Evolutionary conservation across 2,797 vertebrate species (phyloP).

Genomic region (Crocodylus rhombifer): DNA sequence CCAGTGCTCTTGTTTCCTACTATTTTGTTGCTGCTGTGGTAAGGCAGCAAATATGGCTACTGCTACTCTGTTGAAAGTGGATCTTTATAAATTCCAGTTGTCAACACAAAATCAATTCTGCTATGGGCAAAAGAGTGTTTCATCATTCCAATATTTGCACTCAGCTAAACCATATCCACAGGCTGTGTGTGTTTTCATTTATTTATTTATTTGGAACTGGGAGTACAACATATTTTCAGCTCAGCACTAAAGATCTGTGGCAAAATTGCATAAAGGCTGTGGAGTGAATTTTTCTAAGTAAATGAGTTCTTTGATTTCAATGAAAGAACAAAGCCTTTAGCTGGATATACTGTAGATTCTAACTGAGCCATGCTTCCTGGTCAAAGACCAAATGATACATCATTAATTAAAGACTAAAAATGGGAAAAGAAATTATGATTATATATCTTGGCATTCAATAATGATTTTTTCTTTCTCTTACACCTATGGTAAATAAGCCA

Average conservation of each 20-base stretch:
- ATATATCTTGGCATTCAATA: constrained; percentile 63
- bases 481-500: constrained; percentile 78
- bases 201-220: constrained; percentile 72
- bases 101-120: constrained; percentile 73
- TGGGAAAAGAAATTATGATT: constrained; percentile 64
- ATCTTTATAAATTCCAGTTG: constrained; percentile 66
- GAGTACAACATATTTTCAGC: constrained; percentile 53
- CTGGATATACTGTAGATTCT: constrained; percentile 34
- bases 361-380: constrained; percentile 47
- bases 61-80: constrained; percentile 35
- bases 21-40: not conserved
- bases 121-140: constrained; percentile 61
- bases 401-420: constrained; percentile 72
- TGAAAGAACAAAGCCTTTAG: constrained; percentile 48
- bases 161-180: constrained; percentile 71
- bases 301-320: constrained; percentile 38
- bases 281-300: constrained; percentile 57
- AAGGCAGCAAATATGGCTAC: constrained; percentile 51
- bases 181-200: constrained; percentile 55
- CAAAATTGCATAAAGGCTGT: constrained; percentile 64
- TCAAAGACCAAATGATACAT: constrained; percentile 66
- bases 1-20: not conserved
- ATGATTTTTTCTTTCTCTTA: constrained; percentile 77
- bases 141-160: constrained; percentile 70
- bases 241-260: constrained; percentile 15